Base-by-base conservation (phyloP, 92 coral and sea anemone genomes). In the Heteractis magnifica region DNA sequence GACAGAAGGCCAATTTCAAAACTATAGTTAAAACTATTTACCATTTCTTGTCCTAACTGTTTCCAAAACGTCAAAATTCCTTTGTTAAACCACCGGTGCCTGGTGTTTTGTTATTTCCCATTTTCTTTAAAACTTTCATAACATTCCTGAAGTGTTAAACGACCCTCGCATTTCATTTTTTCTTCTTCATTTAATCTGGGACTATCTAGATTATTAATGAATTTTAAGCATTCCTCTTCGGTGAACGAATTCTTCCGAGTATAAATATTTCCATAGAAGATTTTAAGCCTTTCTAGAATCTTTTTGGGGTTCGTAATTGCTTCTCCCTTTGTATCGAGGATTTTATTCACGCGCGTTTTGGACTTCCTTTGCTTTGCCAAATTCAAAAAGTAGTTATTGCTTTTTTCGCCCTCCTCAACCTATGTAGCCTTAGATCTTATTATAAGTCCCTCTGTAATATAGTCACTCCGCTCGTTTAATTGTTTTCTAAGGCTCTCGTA, bases 391-490 rank as follows among this genome's bases (percentile, higher is more conserved):
- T 74, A 74, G 3, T 74, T 34, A 3, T 41, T 34, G 8, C 53
- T 72, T 44, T 74, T 74, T 74, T 74, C 78, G 10, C 78, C 78
- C 19, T 74, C 15, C 48, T 74, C 78, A 41, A 74, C 4, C 53
- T 53, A 49, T 41, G n/a, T 8, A 3, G 19, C 53, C 48, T 74
- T 74, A 3, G 78, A 49, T 48, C 77, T 41, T 4, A 49, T 18
- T 62, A 72, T 72, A n/a, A 72, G 11, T 10, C 76, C 18, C 21
- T 72, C 76, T 20, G 76, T 72, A 11, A 26, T 72, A 14, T 19
- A 19, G 14, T 72, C 50, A 48, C 76, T 72, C 11, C 76, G 76
- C 49, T 72, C 49, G 15, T 72, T 72, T 72, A 72, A 5, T 2
- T 72, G 6, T 0, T 72, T 34, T 13, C 21, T n/a, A 20, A 18